These are phyloP conservation scores for Ataeniobius toweri DNA, from an alignment of 2,797 vertebrate genomes.

Conservation along the genomic window DNA sequence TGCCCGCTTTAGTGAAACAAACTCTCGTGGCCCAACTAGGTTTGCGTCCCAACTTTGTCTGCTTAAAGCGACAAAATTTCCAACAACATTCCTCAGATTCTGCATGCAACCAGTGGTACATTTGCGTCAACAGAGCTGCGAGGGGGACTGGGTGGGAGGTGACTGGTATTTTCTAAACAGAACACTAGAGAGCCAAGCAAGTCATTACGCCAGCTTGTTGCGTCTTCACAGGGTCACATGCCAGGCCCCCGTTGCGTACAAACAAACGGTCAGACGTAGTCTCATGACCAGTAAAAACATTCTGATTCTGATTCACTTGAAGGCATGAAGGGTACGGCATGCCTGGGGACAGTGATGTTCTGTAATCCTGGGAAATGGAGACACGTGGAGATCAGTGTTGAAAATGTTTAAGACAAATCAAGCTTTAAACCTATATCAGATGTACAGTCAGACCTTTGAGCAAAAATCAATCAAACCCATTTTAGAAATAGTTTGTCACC, in stretches of 20 bases:
- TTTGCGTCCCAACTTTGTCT: conserved; percentile 52
- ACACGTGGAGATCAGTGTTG: conserved; percentile 19
- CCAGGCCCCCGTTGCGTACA: conserved; percentile 51
- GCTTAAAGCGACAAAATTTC: conserved; percentile 67
- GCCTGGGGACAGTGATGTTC: conserved; percentile 52
- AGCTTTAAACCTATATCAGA: background rate
- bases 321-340: conserved; percentile 49
- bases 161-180: conserved; percentile 74
- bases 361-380: conserved; percentile 26
- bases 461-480: background rate
- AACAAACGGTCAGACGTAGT: conserved; percentile 59
- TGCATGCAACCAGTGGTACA: conserved; percentile 75
- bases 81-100: conserved; percentile 80
- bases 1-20: conserved; percentile 32
- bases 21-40: conserved; percentile 30
- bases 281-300: conserved; percentile 71
- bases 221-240: conserved; percentile 75
- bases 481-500: no score
- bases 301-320: conserved; percentile 58
- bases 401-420: background rate
- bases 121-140: conserved; percentile 69
- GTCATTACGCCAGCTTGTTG: conserved; percentile 71
- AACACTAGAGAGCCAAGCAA: conserved; percentile 58
- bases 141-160: conserved; percentile 60
- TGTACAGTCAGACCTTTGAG: background rate